phyloP scores from a whole-genome alignment of 92 coral and sea anemone genomes.

The Scolanthus callimorphus region DNA sequence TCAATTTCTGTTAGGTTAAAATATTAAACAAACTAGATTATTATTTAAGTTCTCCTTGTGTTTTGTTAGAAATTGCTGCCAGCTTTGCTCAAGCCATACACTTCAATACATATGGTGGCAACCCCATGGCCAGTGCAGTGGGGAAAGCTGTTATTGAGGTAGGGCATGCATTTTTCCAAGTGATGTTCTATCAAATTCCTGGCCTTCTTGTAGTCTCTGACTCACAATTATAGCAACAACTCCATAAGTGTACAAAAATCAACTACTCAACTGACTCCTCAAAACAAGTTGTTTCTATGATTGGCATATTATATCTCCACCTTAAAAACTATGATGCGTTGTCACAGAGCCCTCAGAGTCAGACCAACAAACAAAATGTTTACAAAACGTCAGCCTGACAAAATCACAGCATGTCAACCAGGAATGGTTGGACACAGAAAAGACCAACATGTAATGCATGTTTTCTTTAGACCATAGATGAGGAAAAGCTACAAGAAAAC shows the following conservation, averaged over 20 bases:
- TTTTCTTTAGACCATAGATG: slow-evolving; percentile 65
- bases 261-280: too few relatives aligned
- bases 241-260: too few relatives aligned
- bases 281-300: not conserved
- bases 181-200: too few relatives aligned
- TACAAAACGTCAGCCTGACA: not conserved
- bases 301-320: too few relatives aligned
- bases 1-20: too few relatives aligned
- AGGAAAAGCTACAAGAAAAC: slow-evolving; percentile 76
- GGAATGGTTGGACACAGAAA: not conserved
- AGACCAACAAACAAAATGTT: slow-evolving; percentile 1
- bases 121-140: slow-evolving; percentile 84
- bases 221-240: too few relatives aligned
- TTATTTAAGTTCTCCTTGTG: too few relatives aligned
- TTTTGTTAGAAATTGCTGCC: slow-evolving; percentile 86
- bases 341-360: too few relatives aligned
- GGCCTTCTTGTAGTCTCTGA: too few relatives aligned
- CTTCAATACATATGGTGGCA: slow-evolving; percentile 97
- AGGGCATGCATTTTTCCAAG: too few relatives aligned
- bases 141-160: slow-evolving; percentile 98
- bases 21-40: too few relatives aligned
- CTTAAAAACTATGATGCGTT: too few relatives aligned
- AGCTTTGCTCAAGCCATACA: slow-evolving; percentile 84
- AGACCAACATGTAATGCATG: not conserved
- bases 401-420: not conserved